A percentile compares a stretch with the other conserved stretches of the same genome.
Conservation (phyloP, 2,888 invertebrate genomes). For the Drosophila imparisetae region DNA sequence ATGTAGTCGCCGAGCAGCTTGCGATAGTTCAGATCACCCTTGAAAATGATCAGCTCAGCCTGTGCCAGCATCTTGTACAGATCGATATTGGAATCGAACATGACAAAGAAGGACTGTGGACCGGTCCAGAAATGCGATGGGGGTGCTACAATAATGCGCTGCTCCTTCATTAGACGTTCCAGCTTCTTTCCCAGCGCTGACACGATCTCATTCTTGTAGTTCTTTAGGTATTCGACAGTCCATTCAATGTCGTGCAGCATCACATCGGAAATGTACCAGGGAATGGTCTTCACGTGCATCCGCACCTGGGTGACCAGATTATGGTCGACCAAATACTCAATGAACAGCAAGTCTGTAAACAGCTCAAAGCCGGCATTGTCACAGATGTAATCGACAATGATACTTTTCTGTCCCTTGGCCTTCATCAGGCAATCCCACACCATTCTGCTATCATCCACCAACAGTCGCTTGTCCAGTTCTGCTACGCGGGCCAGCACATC, state of each 20-base stretch:
- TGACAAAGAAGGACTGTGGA: conserved; percentile 90
- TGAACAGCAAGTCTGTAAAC: conserved; percentile 94
- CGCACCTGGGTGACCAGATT: conserved; percentile 88
- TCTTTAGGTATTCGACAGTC: conserved; percentile 86
- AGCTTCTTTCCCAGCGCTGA: conserved; percentile 86
- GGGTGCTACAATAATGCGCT: conserved; percentile 84
- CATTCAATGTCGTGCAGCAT: conserved; percentile 90
- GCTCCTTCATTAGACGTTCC: conserved; percentile 86
- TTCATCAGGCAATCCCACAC: conserved; percentile 86
- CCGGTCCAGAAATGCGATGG: conserved; percentile 94
- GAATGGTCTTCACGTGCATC: conserved; percentile 94
- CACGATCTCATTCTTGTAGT: conserved; percentile 71
- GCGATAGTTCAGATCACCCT: conserved; percentile 98
- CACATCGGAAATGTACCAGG: conserved; percentile 98
- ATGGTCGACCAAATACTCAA: conserved; percentile 90
- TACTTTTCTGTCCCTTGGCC: conserved; percentile 48
- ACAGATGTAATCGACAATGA: conserved; percentile 90
- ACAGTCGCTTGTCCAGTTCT: conserved; percentile 86
- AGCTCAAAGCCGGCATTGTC: conserved; percentile 98
- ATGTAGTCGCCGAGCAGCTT: conserved; percentile 95
- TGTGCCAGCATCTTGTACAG: conserved; percentile 90
- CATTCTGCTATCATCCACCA: conserved; percentile 87
- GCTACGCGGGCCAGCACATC: conserved; percentile 82
- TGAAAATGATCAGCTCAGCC: conserved; percentile 91
- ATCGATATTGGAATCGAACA: conserved; percentile 88